These are phyloP conservation scores for Apodemia duryi DNA, from an alignment of 2,888 invertebrate species.

Conservation along the genomic window DNA sequence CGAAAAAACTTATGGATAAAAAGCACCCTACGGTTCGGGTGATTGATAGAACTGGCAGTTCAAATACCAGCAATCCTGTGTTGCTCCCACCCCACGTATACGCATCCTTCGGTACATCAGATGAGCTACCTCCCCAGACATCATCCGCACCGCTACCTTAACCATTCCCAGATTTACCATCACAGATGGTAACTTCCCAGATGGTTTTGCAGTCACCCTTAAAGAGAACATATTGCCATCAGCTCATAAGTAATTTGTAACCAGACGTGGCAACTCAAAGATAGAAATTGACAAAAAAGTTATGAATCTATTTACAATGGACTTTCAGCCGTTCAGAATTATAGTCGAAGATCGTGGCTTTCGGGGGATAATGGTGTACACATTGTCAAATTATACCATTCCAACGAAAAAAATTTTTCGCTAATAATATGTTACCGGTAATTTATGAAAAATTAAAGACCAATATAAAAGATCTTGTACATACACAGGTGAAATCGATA, in stretches of 20 bases:
- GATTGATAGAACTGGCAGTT: too few relatives aligned
- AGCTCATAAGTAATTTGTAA: slow-evolving; percentile 14
- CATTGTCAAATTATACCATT: slow-evolving; percentile 13
- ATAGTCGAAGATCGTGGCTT: slow-evolving; percentile 19
- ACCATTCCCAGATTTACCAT: neutral
- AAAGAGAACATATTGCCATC: neutral
- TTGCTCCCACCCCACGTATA: too few relatives aligned
- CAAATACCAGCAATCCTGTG: too few relatives aligned
- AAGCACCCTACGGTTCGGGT: too few relatives aligned
- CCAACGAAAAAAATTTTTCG: slow-evolving; percentile 14
- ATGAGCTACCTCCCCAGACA: too few relatives aligned
- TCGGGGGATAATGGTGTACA: slow-evolving; percentile 11
- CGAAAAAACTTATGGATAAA: too few relatives aligned
- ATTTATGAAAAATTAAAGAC: slow-evolving; percentile 12
- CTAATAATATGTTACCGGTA: slow-evolving; percentile 18
- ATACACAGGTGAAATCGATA: neutral
- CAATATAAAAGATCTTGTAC: neutral
- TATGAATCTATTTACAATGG: slow-evolving; percentile 17
- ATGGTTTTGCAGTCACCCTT: neutral
- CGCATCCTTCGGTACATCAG: too few relatives aligned
- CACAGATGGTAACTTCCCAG: neutral
- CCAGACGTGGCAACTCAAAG: slow-evolving; percentile 16
- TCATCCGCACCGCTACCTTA: too few relatives aligned
- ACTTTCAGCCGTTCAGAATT: slow-evolving; percentile 12
- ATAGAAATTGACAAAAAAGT: slow-evolving; percentile 16